A percentile compares a stretch with the other conserved stretches of the same genome.
phyloP scores from a whole-genome alignment of 2,797 vertebrate species.

The Pseudochirops corinnae region DNA sequence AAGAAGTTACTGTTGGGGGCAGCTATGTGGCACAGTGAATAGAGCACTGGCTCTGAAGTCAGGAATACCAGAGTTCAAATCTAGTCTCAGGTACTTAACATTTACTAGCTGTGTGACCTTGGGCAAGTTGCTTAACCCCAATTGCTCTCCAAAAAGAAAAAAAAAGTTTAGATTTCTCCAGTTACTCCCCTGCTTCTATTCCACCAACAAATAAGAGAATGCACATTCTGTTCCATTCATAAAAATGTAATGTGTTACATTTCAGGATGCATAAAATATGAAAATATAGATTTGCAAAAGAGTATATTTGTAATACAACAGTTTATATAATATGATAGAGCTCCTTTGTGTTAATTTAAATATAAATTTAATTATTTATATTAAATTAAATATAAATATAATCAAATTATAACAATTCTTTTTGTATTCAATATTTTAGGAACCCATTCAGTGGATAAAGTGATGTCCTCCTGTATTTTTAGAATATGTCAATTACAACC shows the following conservation, averaged over 20 bases:
- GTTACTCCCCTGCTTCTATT: not conserved
- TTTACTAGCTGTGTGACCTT: too few species aligned
- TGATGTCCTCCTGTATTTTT: not conserved
- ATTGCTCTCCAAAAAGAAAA: not conserved
- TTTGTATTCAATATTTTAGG: not conserved
- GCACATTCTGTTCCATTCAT: not conserved
- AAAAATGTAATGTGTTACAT: conserved; percentile 32
- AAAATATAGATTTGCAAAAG: not conserved
- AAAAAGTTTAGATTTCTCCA: conserved; percentile 35
- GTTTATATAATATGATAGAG: not conserved
- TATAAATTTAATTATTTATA: too few species aligned
- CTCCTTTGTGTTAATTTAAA: not conserved
- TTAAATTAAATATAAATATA: not conserved
- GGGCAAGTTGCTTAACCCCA: too few species aligned
- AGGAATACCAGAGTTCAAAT: too few species aligned
- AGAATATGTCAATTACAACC: not conserved
- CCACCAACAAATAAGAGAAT: conserved; percentile 47
- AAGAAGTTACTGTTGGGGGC: too few species aligned
- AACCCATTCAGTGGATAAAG: not conserved
- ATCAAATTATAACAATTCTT: not conserved
- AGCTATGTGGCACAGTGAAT: too few species aligned
- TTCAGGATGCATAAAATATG: not conserved
- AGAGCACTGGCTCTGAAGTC: too few species aligned
- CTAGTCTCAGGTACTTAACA: too few species aligned
- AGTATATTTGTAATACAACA: not conserved